These are phyloP conservation scores for Xestia ashworthii DNA, from an alignment of 2,888 invertebrate genomes.

Conservation along the genomic window DNA sequence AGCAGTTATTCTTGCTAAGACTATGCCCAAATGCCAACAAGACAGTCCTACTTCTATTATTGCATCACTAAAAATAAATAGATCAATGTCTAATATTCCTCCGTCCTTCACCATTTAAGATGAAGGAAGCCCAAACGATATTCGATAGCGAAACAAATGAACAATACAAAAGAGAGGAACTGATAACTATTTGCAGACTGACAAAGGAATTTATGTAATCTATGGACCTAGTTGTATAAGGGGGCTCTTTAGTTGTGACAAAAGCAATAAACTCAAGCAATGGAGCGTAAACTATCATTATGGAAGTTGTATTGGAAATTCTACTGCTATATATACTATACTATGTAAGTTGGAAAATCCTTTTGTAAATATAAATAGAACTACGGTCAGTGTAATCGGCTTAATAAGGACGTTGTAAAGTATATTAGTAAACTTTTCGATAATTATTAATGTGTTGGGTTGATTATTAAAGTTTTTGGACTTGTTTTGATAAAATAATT, in stretches of 20 bases:
- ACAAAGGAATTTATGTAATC: conserved; percentile 47
- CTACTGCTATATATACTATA: background rate
- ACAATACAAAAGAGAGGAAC: conserved; percentile 23
- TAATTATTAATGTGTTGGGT: background rate
- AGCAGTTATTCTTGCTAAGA: background rate
- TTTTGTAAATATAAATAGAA: conserved; percentile 22
- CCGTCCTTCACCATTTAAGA: background rate
- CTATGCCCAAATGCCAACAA: background rate
- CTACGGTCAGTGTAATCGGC: conserved; percentile 10
- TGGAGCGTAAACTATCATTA: conserved; percentile 49
- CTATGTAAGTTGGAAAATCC: conserved; percentile 18
- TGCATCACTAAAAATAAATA: background rate
- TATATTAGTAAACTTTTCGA: conserved; percentile 17
- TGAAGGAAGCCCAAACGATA: conserved; percentile 22
- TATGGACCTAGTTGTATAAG: conserved; percentile 23
- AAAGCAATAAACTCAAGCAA: conserved; percentile 56
- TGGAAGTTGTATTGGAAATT: conserved; percentile 39
- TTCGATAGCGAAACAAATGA: conserved; percentile 22
- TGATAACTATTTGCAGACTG: conserved; percentile 43
- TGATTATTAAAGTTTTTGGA: background rate
- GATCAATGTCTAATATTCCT: background rate
- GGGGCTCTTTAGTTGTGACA: conserved; percentile 47
- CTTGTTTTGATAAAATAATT: background rate
- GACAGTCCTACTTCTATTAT: background rate
- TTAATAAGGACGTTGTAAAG: conserved; percentile 12